Conservation (phyloP, 2,888 invertebrate species). For the Sturmia bella region DNA sequence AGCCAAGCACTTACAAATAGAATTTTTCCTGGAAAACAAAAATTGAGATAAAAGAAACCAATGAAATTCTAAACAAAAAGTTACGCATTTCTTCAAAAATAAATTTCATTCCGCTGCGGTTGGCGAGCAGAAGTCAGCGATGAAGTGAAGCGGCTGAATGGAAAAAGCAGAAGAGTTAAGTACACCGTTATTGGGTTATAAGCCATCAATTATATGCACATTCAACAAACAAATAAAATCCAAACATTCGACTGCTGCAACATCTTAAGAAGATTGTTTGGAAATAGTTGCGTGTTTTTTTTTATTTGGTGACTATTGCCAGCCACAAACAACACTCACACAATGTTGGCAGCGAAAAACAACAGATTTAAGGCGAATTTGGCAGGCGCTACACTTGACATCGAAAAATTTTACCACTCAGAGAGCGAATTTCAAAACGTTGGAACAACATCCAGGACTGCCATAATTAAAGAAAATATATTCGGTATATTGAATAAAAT, state of each 20-base stretch:
- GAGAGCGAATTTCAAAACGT: too few species aligned
- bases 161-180: constrained; percentile 55
- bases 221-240: constrained; percentile 71
- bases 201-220: constrained; percentile 79
- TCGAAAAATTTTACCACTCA: too few species aligned
- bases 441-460: too few species aligned
- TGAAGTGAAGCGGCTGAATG: background rate
- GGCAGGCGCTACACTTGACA: background rate
- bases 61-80: constrained; percentile 36
- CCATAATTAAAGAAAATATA: too few species aligned
- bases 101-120: constrained; percentile 21
- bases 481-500: too few species aligned
- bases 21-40: constrained; percentile 38
- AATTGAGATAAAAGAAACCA: background rate
- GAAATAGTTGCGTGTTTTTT: constrained; percentile 39
- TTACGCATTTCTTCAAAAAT: constrained; percentile 67
- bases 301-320: constrained; percentile 59
- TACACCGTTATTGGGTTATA: constrained; percentile 78
- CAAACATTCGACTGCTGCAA: constrained; percentile 41
- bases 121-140: background rate
- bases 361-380: constrained; percentile 2
- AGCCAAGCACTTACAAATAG: constrained; percentile 29
- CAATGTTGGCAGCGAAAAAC: constrained; percentile 5
- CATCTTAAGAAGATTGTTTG: constrained; percentile 53
- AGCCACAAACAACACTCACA: constrained; percentile 44